Evolutionary conservation across 2,113 vertebrate genomes (phyloP).

Genomic region (Syngnathus typhle): DNA sequence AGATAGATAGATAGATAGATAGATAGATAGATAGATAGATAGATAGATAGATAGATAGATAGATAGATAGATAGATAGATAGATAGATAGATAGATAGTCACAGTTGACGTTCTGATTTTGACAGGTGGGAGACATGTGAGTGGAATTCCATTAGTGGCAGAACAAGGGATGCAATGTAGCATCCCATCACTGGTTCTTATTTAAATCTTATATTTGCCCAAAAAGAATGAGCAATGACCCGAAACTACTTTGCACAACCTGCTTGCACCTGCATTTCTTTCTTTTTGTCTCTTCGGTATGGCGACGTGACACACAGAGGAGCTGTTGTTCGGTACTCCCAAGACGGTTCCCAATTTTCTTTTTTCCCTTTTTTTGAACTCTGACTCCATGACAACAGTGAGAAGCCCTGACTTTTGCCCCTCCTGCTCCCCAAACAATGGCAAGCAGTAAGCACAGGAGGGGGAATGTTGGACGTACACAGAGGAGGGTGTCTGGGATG

Average conservation of each 20-base stretch:
- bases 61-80: too few species aligned
- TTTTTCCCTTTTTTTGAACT: conserved; percentile 24
- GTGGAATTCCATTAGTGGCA: conserved; percentile 53
- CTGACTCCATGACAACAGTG: conserved; percentile 65
- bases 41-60: too few species aligned
- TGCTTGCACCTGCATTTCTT: conserved; percentile 50
- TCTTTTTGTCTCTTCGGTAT: conserved; percentile 8
- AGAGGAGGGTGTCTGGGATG: conserved; percentile 49
- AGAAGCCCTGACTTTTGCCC: conserved; percentile 60
- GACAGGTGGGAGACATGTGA: conserved; percentile 61
- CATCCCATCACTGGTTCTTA: not conserved
- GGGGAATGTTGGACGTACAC: conserved; percentile 29
- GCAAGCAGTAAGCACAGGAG: conserved; percentile 27
- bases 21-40: too few species aligned
- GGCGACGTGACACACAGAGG: conserved; percentile 48
- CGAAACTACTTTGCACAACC: conserved; percentile 24
- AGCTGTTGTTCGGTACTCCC: conserved; percentile 58
- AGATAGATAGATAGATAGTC: too few species aligned
- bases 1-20: too few species aligned
- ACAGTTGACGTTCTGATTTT: too few species aligned
- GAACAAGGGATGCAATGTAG: not conserved
- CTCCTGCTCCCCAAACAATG: conserved; percentile 64
- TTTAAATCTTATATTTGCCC: not conserved
- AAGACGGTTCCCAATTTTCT: conserved; percentile 42
- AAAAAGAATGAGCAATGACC: not conserved